These are phyloP conservation scores for Heteromurus nitidus DNA, from an alignment of 2,888 invertebrate genomes.

Conservation along the genomic window DNA sequence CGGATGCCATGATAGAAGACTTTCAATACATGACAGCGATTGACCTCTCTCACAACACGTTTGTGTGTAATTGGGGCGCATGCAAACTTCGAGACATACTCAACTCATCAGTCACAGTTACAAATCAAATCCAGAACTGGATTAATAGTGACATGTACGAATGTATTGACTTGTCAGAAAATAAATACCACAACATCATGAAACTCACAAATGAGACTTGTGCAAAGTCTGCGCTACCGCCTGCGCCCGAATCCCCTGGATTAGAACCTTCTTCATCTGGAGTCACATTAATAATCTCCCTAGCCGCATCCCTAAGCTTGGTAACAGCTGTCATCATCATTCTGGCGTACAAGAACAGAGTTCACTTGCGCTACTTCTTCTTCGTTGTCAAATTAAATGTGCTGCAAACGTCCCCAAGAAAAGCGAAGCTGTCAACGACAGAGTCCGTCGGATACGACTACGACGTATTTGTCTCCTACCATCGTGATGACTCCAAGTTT, in stretches of 20 bases:
- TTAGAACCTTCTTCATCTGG: neutral
- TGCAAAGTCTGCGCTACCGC: neutral
- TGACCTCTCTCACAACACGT: constrained; percentile 58
- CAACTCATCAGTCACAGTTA: neutral
- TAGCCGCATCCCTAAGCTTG: constrained; percentile 24
- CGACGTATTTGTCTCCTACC: constrained; percentile 84
- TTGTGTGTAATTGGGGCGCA: constrained; percentile 75
- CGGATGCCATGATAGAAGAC: constrained; percentile 79
- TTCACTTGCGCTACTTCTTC: constrained; percentile 79
- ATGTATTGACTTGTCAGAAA: no score
- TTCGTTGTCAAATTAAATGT: constrained; percentile 78
- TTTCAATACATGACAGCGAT: constrained; percentile 74
- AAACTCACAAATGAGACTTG: constrained; percentile 49
- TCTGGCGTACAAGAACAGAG: constrained; percentile 78
- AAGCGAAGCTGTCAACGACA: constrained; percentile 52
- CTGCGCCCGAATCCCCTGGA: neutral
- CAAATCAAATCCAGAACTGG: neutral
- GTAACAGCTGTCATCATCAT: constrained; percentile 50
- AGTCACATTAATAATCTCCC: constrained; percentile 37
- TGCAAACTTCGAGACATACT: constrained; percentile 75
- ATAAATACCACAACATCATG: neutral
- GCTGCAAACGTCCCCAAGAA: constrained; percentile 44
- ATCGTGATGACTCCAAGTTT: constrained; percentile 81
- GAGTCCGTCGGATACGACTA: constrained; percentile 76
- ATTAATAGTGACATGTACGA: constrained; percentile 39